Evolutionary conservation across 2,888 invertebrate genomes (phyloP).

Genomic region (Melanotus villosus): DNA sequence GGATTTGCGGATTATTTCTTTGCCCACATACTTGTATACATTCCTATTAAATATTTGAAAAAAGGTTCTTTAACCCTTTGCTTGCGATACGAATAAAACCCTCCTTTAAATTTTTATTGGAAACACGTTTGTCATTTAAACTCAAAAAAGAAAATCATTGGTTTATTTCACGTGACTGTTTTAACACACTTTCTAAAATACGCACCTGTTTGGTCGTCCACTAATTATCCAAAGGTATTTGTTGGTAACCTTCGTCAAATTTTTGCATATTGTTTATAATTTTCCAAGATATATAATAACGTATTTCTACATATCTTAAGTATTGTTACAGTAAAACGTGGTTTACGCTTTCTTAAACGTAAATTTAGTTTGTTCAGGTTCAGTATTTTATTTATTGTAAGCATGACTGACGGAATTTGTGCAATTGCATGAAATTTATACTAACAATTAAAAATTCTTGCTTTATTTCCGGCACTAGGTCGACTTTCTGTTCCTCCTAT

Average conservation of each 20-base stretch:
- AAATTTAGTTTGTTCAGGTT: not conserved
- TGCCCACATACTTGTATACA: too few relatives aligned
- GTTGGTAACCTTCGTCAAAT: not conserved
- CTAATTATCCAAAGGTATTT: not conserved
- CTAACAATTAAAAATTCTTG: constrained; percentile 5
- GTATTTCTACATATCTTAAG: not conserved
- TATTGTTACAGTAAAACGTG: not conserved
- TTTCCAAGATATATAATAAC: too few relatives aligned
- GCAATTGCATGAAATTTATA: constrained; percentile 11
- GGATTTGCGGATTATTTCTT: not conserved
- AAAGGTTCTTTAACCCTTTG: not conserved
- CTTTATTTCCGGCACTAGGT: not conserved
- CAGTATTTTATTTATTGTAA: not conserved
- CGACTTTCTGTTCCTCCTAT: not conserved
- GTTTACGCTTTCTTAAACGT: not conserved
- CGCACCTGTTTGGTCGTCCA: constrained; percentile 11
- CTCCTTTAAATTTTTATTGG: not conserved
- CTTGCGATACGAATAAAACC: too few relatives aligned
- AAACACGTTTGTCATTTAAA: not conserved
- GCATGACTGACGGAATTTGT: constrained; percentile 12
- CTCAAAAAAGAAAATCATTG: not conserved
- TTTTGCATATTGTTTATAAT: not conserved
- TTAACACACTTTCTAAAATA: constrained; percentile 17
- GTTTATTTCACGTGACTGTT: constrained; percentile 7
- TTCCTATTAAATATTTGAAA: too few relatives aligned